Percentiles rank a stretch among this genome's conserved stretches.
Conservation (phyloP, 2,797 vertebrate species). For the Microctenopoma steveboyesi region DNA sequence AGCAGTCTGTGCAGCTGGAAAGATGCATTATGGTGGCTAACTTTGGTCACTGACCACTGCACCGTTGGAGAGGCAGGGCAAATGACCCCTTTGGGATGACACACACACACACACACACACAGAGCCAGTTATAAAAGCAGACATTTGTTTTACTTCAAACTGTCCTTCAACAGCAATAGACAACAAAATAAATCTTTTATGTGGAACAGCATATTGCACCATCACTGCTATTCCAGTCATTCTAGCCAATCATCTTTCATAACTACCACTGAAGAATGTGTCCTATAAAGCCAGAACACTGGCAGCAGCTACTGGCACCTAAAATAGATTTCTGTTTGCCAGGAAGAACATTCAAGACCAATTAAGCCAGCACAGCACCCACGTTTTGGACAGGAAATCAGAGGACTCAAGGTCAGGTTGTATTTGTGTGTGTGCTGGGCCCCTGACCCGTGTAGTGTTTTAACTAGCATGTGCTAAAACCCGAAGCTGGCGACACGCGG, state of each 20-base stretch:
- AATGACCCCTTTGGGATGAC: slow-evolving; percentile 52
- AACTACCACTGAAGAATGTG: slow-evolving; percentile 34
- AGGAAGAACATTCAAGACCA: slow-evolving; percentile 53
- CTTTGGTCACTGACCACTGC: slow-evolving; percentile 31
- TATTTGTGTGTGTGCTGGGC: slow-evolving; percentile 27
- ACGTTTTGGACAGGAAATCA: slow-evolving; percentile 51
- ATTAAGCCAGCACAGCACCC: slow-evolving; percentile 49
- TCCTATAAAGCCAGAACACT: slow-evolving; percentile 42
- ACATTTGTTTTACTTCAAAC: slow-evolving; percentile 20
- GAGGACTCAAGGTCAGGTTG: slow-evolving; percentile 30
- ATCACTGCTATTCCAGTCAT: slow-evolving; percentile 24
- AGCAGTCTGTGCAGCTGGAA: slow-evolving; percentile 16
- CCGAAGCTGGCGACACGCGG: slow-evolving; percentile 21
- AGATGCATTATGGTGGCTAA: neutral
- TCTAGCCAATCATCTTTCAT: slow-evolving; percentile 46
- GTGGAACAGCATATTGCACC: slow-evolving; percentile 8
- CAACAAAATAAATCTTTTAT: slow-evolving; percentile 19
- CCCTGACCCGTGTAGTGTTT: slow-evolving; percentile 49
- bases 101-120: neutral
- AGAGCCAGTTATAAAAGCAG: slow-evolving; percentile 18
- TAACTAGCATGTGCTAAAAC: slow-evolving; percentile 33
- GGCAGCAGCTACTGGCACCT: slow-evolving; percentile 53
- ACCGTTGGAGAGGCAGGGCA: slow-evolving; percentile 9
- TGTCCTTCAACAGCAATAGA: slow-evolving; percentile 17
- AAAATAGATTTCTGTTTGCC: slow-evolving; percentile 52